Evolutionary conservation across 2,797 vertebrate genomes (phyloP), one percentile per base, ranked within the genome.

Genomic region (Sebastes kiyomatsui): DNA sequence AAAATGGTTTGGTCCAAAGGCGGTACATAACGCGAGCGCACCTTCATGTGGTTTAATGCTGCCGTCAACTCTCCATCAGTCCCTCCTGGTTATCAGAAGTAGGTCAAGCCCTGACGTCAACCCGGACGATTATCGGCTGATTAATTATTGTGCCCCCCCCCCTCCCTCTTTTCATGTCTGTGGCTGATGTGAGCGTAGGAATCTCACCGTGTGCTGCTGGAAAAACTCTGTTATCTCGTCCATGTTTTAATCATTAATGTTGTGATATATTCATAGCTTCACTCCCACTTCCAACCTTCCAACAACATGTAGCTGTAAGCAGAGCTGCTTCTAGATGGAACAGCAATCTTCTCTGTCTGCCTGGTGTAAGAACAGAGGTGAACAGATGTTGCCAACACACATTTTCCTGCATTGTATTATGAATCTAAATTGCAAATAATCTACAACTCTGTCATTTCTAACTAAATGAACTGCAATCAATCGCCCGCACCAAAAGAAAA

Each of bases 61-160:
- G 33, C 23, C 6, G 0, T 73, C 61, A 64, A 6, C 54, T 4
- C 30, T 69, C 81, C 22, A 23, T 77, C 69, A 55, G 35, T 61
- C 33, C 18, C 72, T 79, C 77, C 52, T 1, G 71, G 68, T 80
- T 66, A 35, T 68, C 30, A 73, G 35, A 91, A 91, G 90, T 88
- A 86, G 87, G 91, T 89, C 83, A 77, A 80, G 62, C 52, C 10
- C 67, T 73, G 72, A 89, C 81, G 72, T 90, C 85, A 90, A 49
- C 4, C 65, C 10, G 12, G 68, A 80, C 13, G 54, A 87, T 85
- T 33, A 93, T 72, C 55, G 5, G 67, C 79, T 71, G 77, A 88
- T 91, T 88, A 91, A 90, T 90, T 87, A 79, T 69, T 5, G 52
- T 58, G 49, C 49, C 20, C 8, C 18, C 64, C 73, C 77, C 35